A percentile compares a stretch with the other conserved stretches of the same genome.
phyloP scores from a whole-genome alignment of 2,113 vertebrate species.

The Petroica traversi region DNA sequence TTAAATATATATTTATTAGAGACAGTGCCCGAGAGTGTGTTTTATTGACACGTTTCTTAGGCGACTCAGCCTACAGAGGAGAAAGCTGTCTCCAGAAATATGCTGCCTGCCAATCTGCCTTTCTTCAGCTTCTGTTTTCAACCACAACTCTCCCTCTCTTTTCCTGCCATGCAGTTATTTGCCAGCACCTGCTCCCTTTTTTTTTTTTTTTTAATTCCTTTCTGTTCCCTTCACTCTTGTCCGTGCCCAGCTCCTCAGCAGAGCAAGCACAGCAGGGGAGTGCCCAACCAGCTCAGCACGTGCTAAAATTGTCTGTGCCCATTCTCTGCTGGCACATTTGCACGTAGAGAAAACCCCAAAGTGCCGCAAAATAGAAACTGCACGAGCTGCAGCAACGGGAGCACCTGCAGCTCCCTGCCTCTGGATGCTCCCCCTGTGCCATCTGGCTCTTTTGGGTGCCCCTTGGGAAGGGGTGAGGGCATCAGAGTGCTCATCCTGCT shows the following conservation, averaged over 20 bases:
- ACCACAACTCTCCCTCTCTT: constrained; percentile 1
- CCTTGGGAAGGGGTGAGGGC: neutral
- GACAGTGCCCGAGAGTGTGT: neutral
- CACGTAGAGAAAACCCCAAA: neutral
- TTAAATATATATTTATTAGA: constrained; percentile 64
- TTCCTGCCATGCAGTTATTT: neutral
- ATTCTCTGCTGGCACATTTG: neutral
- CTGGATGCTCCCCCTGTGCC: neutral
- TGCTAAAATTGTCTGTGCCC: neutral
- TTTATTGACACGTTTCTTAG: constrained; percentile 47
- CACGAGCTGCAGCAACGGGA: neutral
- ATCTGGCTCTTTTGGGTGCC: neutral
- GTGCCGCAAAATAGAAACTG: neutral
- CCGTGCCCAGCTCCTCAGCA: neutral
- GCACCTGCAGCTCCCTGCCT: neutral
- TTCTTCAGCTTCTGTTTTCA: constrained; percentile 50
- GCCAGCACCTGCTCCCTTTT: neutral
- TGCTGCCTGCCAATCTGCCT: constrained; percentile 51
- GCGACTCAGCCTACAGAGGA: constrained; percentile 20
- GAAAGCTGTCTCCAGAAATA: constrained; percentile 60
- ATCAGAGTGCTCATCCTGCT: neutral
- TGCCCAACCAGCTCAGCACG: neutral
- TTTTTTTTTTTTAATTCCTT: neutral
- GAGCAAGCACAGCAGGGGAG: neutral
- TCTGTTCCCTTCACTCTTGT: neutral